Conservation (phyloP, 2,797 vertebrate species). For the Sarcophilus harrisii region DNA sequence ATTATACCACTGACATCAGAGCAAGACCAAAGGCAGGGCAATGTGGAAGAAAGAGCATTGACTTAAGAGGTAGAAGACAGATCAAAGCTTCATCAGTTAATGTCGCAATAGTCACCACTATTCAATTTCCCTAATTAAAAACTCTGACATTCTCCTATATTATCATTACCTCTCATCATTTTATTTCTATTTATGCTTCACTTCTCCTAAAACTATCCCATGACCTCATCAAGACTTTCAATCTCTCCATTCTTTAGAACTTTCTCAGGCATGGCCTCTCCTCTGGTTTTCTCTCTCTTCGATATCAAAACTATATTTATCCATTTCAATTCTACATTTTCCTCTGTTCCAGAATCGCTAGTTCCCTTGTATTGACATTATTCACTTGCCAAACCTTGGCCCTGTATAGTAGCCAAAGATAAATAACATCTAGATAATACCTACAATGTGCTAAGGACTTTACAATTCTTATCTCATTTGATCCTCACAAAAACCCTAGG, state of each 20-base stretch:
- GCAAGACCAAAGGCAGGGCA: background rate
- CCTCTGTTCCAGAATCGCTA: background rate
- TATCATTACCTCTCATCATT: background rate
- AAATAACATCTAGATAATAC: background rate
- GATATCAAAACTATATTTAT: background rate
- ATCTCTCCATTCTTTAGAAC: background rate
- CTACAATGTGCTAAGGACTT: background rate
- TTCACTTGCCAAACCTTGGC: background rate
- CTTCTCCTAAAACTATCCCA: background rate
- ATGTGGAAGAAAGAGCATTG: background rate
- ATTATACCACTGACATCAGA: background rate
- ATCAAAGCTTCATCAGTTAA: background rate
- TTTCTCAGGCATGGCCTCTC: background rate
- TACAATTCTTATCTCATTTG: background rate
- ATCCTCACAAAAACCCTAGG: background rate
- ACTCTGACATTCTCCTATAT: background rate
- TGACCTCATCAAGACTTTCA: background rate
- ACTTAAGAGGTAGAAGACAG: background rate
- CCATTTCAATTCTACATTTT: background rate
- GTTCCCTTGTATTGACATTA: background rate
- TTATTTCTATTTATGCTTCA: background rate
- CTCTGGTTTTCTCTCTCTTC: background rate
- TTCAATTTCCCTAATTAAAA: background rate
- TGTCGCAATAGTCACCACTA: background rate
- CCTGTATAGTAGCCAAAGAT: too few species aligned